Conservation (phyloP, 2,113 vertebrate species). For the Cyanistes caeruleus region DNA sequence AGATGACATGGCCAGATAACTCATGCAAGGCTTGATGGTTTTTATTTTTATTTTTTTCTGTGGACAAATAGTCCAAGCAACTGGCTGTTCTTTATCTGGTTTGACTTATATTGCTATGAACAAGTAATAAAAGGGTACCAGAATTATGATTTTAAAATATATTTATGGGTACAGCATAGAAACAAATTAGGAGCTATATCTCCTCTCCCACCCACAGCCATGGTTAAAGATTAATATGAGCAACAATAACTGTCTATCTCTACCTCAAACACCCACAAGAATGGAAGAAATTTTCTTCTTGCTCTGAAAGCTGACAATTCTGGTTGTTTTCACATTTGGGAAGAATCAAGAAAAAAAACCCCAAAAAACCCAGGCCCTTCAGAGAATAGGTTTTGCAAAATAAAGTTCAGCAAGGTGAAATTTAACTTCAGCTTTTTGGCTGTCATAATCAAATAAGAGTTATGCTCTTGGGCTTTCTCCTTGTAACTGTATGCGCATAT, state of each 20-base stretch:
- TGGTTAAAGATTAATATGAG: not conserved
- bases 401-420: constrained; percentile 35
- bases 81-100: not conserved
- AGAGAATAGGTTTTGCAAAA: not conserved
- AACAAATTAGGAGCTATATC: not conserved
- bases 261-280: not conserved
- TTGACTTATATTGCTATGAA: not conserved
- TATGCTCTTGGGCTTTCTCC: not conserved
- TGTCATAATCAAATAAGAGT: not conserved
- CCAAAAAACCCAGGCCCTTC: not conserved
- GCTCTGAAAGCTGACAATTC: not conserved
- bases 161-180: not conserved
- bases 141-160: not conserved
- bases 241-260: not conserved
- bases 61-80: not conserved
- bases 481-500: not conserved
- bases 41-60: not conserved
- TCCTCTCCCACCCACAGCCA: not conserved
- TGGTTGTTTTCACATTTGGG: not conserved
- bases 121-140: not conserved
- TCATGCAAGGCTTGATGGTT: not conserved
- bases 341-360: not conserved
- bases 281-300: not conserved
- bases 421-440: constrained; percentile 17
- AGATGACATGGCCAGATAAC: not conserved